Conservation (phyloP, 2,797 vertebrate genomes). For the Thunnus albacares region DNA sequence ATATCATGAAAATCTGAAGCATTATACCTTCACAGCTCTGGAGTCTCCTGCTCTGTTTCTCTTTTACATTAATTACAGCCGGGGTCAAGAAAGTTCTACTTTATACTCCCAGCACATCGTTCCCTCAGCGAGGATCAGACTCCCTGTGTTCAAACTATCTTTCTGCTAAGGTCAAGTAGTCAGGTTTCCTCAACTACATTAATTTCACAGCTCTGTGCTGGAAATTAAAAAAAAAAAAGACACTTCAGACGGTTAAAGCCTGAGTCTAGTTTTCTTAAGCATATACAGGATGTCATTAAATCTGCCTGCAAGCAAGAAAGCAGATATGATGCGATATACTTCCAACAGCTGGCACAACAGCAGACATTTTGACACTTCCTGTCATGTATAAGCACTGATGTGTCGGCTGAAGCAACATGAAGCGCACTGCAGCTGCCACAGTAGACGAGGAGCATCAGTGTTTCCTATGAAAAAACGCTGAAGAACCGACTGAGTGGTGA, state of each 20-base stretch:
- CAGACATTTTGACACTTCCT: not conserved
- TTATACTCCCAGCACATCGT: no score
- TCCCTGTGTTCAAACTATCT: not conserved
- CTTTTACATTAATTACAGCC: conserved; percentile 9
- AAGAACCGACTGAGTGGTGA: no score
- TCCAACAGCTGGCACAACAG: not conserved
- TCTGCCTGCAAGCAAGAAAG: not conserved
- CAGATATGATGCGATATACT: not conserved
- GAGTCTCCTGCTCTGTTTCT: not conserved
- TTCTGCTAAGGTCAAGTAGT: not conserved
- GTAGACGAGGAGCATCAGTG: no score
- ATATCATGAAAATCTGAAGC: not conserved
- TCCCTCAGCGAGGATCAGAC: not conserved
- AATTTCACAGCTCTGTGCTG: no score
- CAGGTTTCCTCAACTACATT: not conserved
- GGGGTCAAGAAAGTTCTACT: not conserved
- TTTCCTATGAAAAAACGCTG: no score
- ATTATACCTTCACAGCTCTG: not conserved
- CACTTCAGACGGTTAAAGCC: no score
- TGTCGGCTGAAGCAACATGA: not conserved
- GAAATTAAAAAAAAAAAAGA: no score
- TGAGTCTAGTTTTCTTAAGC: not conserved
- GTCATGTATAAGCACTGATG: not conserved
- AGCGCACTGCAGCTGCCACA: not conserved
- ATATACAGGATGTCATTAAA: not conserved